Conservation (phyloP, 1,140 invertebrate genomes). For the Drosophila takahashii region DNA sequence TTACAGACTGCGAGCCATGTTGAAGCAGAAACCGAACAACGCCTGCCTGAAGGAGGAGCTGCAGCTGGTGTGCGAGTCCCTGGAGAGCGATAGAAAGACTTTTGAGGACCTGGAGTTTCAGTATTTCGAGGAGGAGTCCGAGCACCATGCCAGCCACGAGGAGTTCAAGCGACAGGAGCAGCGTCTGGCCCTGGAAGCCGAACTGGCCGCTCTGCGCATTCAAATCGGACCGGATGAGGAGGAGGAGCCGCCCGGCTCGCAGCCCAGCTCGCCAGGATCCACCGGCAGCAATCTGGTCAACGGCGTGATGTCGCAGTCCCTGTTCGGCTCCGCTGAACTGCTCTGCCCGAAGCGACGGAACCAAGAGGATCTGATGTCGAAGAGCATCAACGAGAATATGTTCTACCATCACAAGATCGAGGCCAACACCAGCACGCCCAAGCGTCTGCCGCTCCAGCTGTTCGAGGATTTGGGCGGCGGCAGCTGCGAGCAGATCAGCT, state of each 20-base stretch:
- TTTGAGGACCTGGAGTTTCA: conserved; percentile 98
- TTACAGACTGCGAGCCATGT: conserved; percentile 85
- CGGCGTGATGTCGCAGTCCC: conserved; percentile 83
- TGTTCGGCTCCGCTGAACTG: conserved; percentile 81
- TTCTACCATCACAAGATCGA: conserved; percentile 85
- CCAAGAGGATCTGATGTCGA: conserved; percentile 86
- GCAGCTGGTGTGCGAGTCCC: conserved; percentile 87
- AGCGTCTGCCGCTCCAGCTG: conserved; percentile 67
- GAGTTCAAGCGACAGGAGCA: conserved; percentile 92
- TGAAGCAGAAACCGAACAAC: conserved; percentile 85
- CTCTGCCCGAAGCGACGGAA: conserved; percentile 70
- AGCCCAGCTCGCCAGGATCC: conserved; percentile 13
- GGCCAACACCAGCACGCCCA: conserved; percentile 73
- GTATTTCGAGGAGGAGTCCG: conserved; percentile 95
- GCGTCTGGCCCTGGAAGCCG: conserved; percentile 85
- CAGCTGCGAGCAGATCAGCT: conserved; percentile 71
- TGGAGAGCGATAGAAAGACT: conserved; percentile 91
- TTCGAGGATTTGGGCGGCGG: conserved; percentile 55
- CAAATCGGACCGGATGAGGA: conserved; percentile 61
- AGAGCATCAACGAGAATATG: conserved; percentile 87
- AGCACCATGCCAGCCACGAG: conserved; percentile 92
- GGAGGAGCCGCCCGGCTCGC: conserved; percentile 37
- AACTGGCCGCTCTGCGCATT: conserved; percentile 60
- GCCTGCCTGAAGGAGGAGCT: conserved; percentile 87
- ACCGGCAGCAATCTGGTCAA: conserved; percentile 53